Base-by-base conservation (phyloP, 1,140 invertebrate genomes). In the Drosophila auraria region DNA sequence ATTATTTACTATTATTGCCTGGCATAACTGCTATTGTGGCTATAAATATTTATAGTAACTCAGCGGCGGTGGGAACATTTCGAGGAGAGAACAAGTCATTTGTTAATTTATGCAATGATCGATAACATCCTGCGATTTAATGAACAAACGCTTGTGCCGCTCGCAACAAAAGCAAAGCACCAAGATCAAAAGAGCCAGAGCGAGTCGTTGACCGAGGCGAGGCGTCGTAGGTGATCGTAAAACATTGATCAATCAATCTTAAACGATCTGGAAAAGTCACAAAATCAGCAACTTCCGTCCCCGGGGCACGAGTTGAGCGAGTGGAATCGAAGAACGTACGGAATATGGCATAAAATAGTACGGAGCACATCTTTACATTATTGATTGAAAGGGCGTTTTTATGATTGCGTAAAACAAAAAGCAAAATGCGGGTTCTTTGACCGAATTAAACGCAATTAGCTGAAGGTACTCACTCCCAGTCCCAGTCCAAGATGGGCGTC, bases 71-170 rank as follows among this genome's bases (percentile, higher is more conserved):
- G 50, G 20, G 60, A 80, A 51, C 59, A 9, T 44, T 59, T 36
- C 14, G 56, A 61, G 72, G 14, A 40, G 42, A 15, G 20, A 3
- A 15, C 36, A n/a, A 69, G 53, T 33, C 75, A 23, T 80, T 57
- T 62, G 72, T 90, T 91, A 90, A 90, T 90, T 90, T 91, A 82
- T 86, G 87, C 86, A 90, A 87, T 90, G 86, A 90, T 90, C 87
- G 86, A 90, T 90, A 86, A 91, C 86, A 90, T 90, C 86, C 86
- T 90, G 86, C 86, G 87, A 90, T 86, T 86, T 82, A 81, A 86
- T 90, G 45, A 82, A 70, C 82, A 72, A 90, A 89, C 74, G 60
- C n/a, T 42, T 50, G 45, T 74, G 83, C 83, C 83, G 83, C 65
- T 53, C 40, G 17, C 36, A 77, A 42, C 47, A 44, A 80, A 86